Evolutionary conservation across 1,140 invertebrate genomes (phyloP), one percentile per base, ranked within the genome.

Genomic region (Mylabris phalerata): DNA sequence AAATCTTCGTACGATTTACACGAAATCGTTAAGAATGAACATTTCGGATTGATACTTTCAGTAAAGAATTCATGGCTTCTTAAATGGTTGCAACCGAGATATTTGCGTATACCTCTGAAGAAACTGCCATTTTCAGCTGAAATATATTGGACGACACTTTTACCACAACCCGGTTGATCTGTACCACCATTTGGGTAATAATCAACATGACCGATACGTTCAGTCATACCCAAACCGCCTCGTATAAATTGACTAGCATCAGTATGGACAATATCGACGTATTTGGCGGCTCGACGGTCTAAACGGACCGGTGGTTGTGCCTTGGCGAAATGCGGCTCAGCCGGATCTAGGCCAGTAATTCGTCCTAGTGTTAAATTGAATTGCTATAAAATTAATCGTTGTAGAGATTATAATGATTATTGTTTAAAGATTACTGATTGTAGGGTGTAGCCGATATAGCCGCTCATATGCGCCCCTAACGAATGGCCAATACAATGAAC

Each of bases 401-500:
- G 32, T 5, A 32, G 32, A 7, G 4, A 32, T 3, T 32, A 5
- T 32, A 19, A 19, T 7, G 4, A 32, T 40, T 44, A 48, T 32
- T 52, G 43, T 7, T 7, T 4, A 32, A 32, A 5, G 7, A 60
- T 69, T 67, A 82, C 80, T 59, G 77, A 80, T 73, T 83, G 80
- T 42, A 94, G 71, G 24, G 82, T 80, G 62, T 85, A 83, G 1
- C 92, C 93, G 9, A 87, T 80, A 70, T 94, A 93, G 4, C 92
- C 92, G 48, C 83, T 85, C 5, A 93, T 77, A 76, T 97, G 93
- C 7, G 87, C 84, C 0, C 93, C 93, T 3, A 97, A 77, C 39
- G 91, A 94, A 75, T 97, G 93, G 0, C 93, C 95, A 62, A 96
- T 92, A 45, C 90, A 82, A 71, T 97, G 93, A 41, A 88, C 82